Conservation (phyloP, 2,888 invertebrate genomes). For the Calameuta filiformis region DNA sequence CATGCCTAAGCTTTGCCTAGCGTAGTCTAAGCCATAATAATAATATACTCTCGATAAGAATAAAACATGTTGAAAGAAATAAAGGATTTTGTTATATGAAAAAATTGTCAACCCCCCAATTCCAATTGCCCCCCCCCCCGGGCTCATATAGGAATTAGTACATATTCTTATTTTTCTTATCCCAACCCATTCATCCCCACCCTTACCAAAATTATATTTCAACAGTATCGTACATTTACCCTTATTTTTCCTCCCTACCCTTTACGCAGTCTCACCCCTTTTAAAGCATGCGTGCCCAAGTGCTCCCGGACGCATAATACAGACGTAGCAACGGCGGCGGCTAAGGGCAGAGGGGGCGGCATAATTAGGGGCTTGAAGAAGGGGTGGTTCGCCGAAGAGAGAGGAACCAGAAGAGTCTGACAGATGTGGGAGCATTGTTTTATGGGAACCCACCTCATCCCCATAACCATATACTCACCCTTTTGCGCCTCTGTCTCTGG, state of each 20-base stretch:
- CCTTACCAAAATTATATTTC: no score
- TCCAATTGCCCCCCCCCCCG: no score
- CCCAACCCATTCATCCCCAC: no score
- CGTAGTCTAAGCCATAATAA: background rate
- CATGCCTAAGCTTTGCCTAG: constrained; percentile 48
- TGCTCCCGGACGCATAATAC: constrained; percentile 63
- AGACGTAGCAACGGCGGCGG: constrained; percentile 46
- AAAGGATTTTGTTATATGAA: constrained; percentile 36
- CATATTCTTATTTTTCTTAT: no score
- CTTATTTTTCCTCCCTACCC: constrained; percentile 43
- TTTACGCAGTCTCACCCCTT: constrained; percentile 27
- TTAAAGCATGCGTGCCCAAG: constrained; percentile 64
- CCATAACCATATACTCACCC: constrained; percentile 26
- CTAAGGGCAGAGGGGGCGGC: constrained; percentile 52
- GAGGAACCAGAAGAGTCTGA: constrained; percentile 63
- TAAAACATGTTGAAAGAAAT: constrained; percentile 26
- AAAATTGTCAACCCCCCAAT: no score
- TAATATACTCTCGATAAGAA: constrained; percentile 27
- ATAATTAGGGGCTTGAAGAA: constrained; percentile 63
- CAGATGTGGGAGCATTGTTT: constrained; percentile 67
- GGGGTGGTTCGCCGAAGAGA: constrained; percentile 54
- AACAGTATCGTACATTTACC: constrained; percentile 41
- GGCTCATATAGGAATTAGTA: no score
- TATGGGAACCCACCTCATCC: constrained; percentile 54
- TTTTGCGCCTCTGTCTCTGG: constrained; percentile 44